Conservation (phyloP, 2,797 vertebrate species). For the Coranthus polyacanthus region DNA sequence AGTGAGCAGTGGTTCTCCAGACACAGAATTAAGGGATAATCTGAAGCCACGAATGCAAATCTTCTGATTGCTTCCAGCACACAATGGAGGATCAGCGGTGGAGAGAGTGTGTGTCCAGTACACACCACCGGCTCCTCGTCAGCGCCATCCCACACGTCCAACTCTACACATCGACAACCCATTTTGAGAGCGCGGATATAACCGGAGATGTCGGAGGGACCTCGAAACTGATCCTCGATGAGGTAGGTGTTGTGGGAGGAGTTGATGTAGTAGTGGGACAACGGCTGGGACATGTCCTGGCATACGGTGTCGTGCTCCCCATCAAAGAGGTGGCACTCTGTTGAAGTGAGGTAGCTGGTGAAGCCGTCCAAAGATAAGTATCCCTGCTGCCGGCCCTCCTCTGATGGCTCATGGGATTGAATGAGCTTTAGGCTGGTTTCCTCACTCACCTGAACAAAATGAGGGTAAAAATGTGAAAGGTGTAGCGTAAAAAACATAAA, state of each 20-base stretch:
- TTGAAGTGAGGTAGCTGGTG: conserved; percentile 94
- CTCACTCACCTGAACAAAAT: conserved; percentile 85
- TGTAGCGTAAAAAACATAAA: background rate
- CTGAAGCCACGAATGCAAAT: conserved; percentile 92
- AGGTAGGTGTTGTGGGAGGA: conserved; percentile 97
- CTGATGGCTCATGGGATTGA: conserved; percentile 91
- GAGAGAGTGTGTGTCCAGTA: conserved; percentile 90
- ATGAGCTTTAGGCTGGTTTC: conserved; percentile 93
- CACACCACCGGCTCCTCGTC: conserved; percentile 92
- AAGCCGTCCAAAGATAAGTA: conserved; percentile 95
- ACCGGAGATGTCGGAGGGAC: conserved; percentile 92
- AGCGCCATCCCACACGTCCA: conserved; percentile 94
- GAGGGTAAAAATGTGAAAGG: conserved; percentile 3
- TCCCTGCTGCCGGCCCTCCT: conserved; percentile 89
- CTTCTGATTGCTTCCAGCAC: conserved; percentile 92
- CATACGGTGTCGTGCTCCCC: conserved; percentile 90
- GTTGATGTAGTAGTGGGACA: conserved; percentile 97
- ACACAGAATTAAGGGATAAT: conserved; percentile 93
- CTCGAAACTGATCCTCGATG: conserved; percentile 94
- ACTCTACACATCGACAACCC: conserved; percentile 94
- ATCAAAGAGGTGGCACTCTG: conserved; percentile 93
- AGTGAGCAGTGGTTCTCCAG: conserved; percentile 95
- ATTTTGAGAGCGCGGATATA: conserved; percentile 95
- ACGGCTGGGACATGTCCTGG: conserved; percentile 93
- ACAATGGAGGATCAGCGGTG: conserved; percentile 89